phyloP scores from a whole-genome alignment of 2,797 vertebrate species.

The Esox lucius region DNA sequence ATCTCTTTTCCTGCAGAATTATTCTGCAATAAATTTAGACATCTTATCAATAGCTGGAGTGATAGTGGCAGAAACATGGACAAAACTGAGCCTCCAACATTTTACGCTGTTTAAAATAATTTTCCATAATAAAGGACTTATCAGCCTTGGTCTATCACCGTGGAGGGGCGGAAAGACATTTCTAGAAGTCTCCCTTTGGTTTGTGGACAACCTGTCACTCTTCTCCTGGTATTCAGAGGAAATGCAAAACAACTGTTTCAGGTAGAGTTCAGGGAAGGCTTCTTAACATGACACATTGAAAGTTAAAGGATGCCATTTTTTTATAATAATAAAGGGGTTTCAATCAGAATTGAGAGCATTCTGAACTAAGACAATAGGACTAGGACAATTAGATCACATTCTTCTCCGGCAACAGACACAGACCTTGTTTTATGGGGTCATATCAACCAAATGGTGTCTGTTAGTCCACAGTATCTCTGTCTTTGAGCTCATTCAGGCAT shows the following conservation, averaged over 20 bases:
- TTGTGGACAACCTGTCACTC: conserved; percentile 73
- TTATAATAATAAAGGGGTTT: neutral
- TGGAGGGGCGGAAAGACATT: conserved; percentile 62
- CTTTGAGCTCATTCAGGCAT: conserved; percentile 3
- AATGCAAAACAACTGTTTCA: conserved; percentile 53
- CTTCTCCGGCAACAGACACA: neutral
- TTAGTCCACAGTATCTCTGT: neutral
- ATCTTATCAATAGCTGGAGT: conserved; percentile 99
- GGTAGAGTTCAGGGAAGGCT: conserved; percentile 46
- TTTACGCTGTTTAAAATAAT: conserved; percentile 92
- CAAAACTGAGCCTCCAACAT: conserved; percentile 88
- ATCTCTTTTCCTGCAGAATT: conserved; percentile 99
- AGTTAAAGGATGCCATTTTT: neutral
- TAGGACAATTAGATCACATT: neutral
- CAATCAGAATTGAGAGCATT: neutral
- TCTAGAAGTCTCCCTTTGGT: conserved; percentile 60
- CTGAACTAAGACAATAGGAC: neutral
- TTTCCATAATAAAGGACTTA: conserved; percentile 96
- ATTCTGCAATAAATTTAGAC: conserved; percentile 99
- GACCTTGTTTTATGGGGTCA: neutral
- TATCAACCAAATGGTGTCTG: neutral
- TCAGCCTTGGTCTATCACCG: conserved; percentile 77
- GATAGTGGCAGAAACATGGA: conserved; percentile 90
- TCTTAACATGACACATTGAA: conserved; percentile 5
- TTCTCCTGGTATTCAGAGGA: conserved; percentile 51